Conservation (phyloP, 2,113 vertebrate species). For the Hemiscyllium ocellatum region DNA sequence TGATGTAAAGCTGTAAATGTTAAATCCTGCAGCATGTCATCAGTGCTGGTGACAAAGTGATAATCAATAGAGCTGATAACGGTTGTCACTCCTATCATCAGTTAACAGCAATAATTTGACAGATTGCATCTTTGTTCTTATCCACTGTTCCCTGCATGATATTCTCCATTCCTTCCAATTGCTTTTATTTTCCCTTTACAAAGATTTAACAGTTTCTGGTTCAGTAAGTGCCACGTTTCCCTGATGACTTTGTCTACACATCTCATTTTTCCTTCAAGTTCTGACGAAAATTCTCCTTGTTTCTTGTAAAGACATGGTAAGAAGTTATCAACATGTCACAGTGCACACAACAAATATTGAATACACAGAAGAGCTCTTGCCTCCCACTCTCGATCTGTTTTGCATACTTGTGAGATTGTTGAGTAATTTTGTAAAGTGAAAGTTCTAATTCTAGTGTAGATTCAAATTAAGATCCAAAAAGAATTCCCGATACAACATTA, state of each 20-base stretch:
- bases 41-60: slow-evolving; percentile 42
- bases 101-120: slow-evolving; percentile 50
- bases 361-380: background rate
- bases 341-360: background rate
- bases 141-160: background rate
- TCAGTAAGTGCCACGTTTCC: background rate
- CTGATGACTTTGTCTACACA: background rate
- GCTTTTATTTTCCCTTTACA: background rate
- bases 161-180: background rate
- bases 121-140: slow-evolving; percentile 47
- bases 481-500: background rate
- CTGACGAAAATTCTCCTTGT: background rate
- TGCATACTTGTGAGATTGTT: background rate
- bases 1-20: slow-evolving; percentile 43
- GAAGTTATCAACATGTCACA: background rate
- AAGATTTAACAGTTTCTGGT: slow-evolving; percentile 38
- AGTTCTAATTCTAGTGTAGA: background rate
- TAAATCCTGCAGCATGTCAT: slow-evolving; percentile 45
- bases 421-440: background rate
- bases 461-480: background rate
- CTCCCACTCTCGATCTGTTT: background rate
- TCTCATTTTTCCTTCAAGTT: background rate
- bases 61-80: slow-evolving; percentile 46
- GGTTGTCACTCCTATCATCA: slow-evolving; percentile 45
- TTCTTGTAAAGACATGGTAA: background rate